Conservation (phyloP, 2,888 invertebrate genomes). For the Sphaerophoria rueppellii region DNA sequence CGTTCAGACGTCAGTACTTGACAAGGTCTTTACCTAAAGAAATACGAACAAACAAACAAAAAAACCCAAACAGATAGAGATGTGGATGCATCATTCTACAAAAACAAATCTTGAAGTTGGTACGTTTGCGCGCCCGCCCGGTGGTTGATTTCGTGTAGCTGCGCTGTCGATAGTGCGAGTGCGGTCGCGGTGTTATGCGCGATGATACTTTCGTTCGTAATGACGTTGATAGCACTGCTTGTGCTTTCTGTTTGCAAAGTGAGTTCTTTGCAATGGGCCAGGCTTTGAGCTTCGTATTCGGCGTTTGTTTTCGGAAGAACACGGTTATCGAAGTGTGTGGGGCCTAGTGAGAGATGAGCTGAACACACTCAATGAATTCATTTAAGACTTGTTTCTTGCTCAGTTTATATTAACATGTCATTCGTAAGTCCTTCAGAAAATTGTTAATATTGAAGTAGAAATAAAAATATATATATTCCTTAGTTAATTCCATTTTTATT, state of each 20-base stretch:
- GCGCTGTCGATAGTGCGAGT: not conserved
- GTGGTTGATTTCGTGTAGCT: not conserved
- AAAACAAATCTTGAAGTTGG: constrained; percentile 31
- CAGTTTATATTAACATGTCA: too few relatives aligned
- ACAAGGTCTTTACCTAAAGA: constrained; percentile 60
- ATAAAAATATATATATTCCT: too few relatives aligned
- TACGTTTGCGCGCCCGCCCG: constrained; percentile 52
- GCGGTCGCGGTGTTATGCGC: constrained; percentile 1
- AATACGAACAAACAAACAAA: not conserved
- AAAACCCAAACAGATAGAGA: not conserved
- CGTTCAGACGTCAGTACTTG: constrained; percentile 52
- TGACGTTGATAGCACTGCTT: constrained; percentile 60
- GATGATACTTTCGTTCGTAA: constrained; percentile 62
- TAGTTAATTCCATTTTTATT: too few relatives aligned
- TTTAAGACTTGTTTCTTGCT: too few relatives aligned
- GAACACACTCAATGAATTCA: constrained; percentile 66
- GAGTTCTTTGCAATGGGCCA: constrained; percentile 58
- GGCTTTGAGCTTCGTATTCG: not conserved
- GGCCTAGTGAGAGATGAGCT: constrained; percentile 70
- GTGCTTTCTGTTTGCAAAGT: constrained; percentile 68
- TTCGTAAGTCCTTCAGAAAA: too few relatives aligned
- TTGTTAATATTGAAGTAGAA: too few relatives aligned
- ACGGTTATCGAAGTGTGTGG: constrained; percentile 37
- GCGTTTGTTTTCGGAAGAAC: constrained; percentile 16
- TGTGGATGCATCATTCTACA: constrained; percentile 36